Conservation (phyloP, 2,888 invertebrate species). For the Drosophila planitibia region DNA sequence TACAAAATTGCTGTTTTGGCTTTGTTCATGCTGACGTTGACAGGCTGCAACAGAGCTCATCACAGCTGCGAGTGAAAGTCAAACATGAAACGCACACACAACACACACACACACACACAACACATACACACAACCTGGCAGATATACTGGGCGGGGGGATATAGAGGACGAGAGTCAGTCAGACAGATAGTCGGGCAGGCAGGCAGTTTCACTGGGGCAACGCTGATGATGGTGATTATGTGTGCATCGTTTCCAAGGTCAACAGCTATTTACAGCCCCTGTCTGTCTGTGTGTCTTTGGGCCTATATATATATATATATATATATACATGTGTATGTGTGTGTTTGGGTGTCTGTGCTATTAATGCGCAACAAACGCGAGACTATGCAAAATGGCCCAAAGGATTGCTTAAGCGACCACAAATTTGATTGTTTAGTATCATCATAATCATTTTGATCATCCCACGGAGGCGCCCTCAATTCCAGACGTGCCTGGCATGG, state of each 20-base stretch:
- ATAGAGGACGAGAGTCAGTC: slow-evolving; percentile 2
- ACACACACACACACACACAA: slow-evolving; percentile 23
- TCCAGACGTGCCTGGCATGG: slow-evolving; percentile 61
- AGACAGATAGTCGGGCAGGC: slow-evolving; percentile 1
- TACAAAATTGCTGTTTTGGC: slow-evolving; percentile 17
- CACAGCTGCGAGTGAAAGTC: slow-evolving; percentile 79
- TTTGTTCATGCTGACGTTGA: slow-evolving; percentile 54
- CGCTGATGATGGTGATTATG: slow-evolving; percentile 33
- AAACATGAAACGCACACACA: slow-evolving; percentile 60
- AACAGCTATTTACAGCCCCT: slow-evolving; percentile 57
- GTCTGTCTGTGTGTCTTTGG: slow-evolving; percentile 17
- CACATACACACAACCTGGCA: slow-evolving; percentile 31
- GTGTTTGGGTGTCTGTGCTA: slow-evolving; percentile 15
- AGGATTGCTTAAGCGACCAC: slow-evolving; percentile 54
- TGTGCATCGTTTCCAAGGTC: slow-evolving; percentile 65
- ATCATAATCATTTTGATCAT: slow-evolving; percentile 42
- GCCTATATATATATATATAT: background rate
- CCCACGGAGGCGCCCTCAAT: slow-evolving; percentile 17
- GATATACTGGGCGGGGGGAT: slow-evolving; percentile 40
- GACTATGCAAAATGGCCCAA: slow-evolving; percentile 33
- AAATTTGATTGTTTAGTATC: slow-evolving; percentile 39
- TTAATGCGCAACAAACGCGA: slow-evolving; percentile 24
- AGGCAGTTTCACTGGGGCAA: slow-evolving; percentile 20
- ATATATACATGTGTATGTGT: background rate
- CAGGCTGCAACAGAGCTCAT: slow-evolving; percentile 59